Conservation (phyloP, 2,888 invertebrate genomes). For the Ecdyonurus torrentis region DNA sequence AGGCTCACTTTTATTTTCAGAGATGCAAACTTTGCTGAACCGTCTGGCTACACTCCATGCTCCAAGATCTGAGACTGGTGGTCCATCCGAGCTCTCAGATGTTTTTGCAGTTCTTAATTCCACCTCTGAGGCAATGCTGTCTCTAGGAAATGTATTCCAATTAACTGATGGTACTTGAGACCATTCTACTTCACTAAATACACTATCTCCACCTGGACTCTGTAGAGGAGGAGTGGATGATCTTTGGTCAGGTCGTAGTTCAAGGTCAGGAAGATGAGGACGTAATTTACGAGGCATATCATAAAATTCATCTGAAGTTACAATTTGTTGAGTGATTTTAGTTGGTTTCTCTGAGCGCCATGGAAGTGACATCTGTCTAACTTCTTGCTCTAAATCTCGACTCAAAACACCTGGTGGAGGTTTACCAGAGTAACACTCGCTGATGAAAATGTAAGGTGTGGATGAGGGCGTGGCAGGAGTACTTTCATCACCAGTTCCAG, state of each 20-base stretch:
- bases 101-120: constrained; percentile 25
- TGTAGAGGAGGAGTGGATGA: constrained; percentile 32
- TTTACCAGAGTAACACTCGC: constrained; percentile 74
- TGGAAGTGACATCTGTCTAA: neutral
- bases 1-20: neutral
- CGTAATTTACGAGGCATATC: constrained; percentile 19
- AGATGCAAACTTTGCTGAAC: constrained; percentile 4
- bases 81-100: constrained; percentile 32
- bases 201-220: constrained; percentile 45
- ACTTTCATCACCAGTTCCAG: neutral
- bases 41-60: constrained; percentile 5
- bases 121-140: neutral
- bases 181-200: constrained; percentile 47
- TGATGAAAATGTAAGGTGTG: constrained; percentile 81
- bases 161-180: constrained; percentile 24
- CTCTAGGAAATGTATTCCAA: constrained; percentile 29
- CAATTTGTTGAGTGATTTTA: neutral
- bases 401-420: constrained; percentile 17
- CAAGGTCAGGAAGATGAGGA: constrained; percentile 18
- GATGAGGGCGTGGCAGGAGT: constrained; percentile 24
- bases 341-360: neutral
- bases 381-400: neutral
- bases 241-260: constrained; percentile 13
- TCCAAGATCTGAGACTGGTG: neutral
- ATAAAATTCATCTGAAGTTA: constrained; percentile 17